These are phyloP conservation scores for Myotis planiceps DNA, from an alignment of 2,797 vertebrate genomes.

Conservation along the genomic window DNA sequence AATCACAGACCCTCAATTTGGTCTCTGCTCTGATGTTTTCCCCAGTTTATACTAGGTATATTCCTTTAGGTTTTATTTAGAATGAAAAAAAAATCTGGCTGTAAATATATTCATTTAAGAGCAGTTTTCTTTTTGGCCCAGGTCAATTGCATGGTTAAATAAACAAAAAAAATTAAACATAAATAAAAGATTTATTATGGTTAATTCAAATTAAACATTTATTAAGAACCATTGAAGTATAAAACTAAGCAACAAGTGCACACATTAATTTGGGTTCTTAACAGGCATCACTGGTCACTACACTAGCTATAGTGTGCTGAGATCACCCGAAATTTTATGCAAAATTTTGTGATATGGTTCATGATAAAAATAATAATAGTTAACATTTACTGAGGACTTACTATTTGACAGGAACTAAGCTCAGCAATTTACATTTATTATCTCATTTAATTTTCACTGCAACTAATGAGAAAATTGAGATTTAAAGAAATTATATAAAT, in stretches of 20 bases:
- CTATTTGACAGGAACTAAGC: neutral
- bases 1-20: neutral
- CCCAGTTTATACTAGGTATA: neutral
- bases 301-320: neutral
- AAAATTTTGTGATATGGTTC: neutral
- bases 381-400: slow-evolving; percentile 19
- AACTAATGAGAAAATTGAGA: neutral
- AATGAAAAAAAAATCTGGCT: slow-evolving; percentile 5
- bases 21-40: neutral
- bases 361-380: neutral
- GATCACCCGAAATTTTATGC: neutral
- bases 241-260: neutral
- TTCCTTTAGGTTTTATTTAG: slow-evolving; percentile 9
- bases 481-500: neutral
- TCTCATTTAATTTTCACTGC: slow-evolving; percentile 15
- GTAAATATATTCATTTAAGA: slow-evolving; percentile 11
- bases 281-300: neutral
- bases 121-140: neutral
- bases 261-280: neutral
- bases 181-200: slow-evolving; percentile 16
- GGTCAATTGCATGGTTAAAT: neutral
- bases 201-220: slow-evolving; percentile 54
- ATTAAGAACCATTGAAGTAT: neutral
- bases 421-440: neutral
- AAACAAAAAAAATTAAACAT: neutral